Evolutionary conservation across 2,113 vertebrate genomes (phyloP).

Genomic region (Syngnathoides biaculeatus): DNA sequence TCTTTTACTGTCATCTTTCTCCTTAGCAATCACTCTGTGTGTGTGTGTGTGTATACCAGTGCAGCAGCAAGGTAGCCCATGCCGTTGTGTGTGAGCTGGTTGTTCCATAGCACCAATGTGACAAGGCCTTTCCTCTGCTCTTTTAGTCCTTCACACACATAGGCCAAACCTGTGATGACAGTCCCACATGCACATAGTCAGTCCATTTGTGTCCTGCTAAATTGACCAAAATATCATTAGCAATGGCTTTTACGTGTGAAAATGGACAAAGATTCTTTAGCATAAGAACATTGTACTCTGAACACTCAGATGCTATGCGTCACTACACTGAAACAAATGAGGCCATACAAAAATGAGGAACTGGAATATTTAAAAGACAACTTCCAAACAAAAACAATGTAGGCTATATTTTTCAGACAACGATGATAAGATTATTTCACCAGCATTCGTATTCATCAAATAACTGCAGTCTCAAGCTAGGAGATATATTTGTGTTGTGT

Average conservation of each 20-base stretch:
- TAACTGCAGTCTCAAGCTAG: neutral
- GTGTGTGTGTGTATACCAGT: slow-evolving; percentile 72
- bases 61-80: slow-evolving; percentile 90
- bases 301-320: neutral
- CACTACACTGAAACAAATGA: neutral
- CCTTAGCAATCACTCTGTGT: neutral
- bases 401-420: neutral
- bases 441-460: neutral
- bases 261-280: neutral
- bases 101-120: slow-evolving; percentile 95
- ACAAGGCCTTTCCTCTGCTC: slow-evolving; percentile 88
- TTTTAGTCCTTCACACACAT: slow-evolving; percentile 90
- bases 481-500: neutral
- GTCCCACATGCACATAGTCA: slow-evolving; percentile 1
- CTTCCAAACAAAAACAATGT: neutral
- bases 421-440: neutral
- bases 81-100: slow-evolving; percentile 92
- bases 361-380: neutral
- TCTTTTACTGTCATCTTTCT: neutral
- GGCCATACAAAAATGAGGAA: neutral
- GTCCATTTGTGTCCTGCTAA: neutral
- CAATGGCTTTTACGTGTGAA: neutral
- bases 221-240: neutral
- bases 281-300: neutral
- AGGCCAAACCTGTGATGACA: slow-evolving; percentile 80